phyloP scores from a whole-genome alignment of 2,113 vertebrate genomes.

The Pelvicachromis taeniatus region DNA sequence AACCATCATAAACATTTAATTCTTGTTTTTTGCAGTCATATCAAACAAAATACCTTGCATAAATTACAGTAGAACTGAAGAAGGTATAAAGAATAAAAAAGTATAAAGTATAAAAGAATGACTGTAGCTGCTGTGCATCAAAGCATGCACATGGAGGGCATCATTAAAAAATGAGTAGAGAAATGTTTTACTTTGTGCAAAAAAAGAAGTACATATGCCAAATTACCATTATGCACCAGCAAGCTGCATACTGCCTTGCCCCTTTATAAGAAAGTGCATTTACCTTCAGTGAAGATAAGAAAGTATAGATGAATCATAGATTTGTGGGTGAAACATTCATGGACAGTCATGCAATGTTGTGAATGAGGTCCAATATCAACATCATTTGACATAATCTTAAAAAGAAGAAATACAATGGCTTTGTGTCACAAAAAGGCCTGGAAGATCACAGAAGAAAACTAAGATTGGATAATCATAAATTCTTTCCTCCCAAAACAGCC shows the following conservation, averaged over 20 bases:
- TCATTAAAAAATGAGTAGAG: background rate
- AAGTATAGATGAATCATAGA: background rate
- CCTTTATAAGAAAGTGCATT: background rate
- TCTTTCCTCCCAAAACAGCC: background rate
- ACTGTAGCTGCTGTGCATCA: background rate
- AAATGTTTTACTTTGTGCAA: background rate
- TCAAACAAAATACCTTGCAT: background rate
- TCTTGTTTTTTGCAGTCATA: background rate
- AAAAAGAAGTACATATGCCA: background rate
- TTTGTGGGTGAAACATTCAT: background rate
- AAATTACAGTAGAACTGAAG: background rate
- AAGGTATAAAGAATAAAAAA: background rate
- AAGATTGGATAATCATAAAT: background rate
- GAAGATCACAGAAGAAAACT: background rate
- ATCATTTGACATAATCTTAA: background rate
- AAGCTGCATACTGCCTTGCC: fast-evolving
- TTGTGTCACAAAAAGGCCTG: background rate
- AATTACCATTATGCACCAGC: background rate
- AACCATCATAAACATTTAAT: background rate
- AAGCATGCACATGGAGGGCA: background rate
- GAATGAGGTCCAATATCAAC: background rate
- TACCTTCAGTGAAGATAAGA: background rate
- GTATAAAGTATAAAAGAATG: background rate
- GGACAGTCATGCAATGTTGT: background rate
- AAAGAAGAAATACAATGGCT: background rate